Base-by-base conservation (phyloP, 2,888 invertebrate genomes). In the Drosophila atroscutellata region DNA sequence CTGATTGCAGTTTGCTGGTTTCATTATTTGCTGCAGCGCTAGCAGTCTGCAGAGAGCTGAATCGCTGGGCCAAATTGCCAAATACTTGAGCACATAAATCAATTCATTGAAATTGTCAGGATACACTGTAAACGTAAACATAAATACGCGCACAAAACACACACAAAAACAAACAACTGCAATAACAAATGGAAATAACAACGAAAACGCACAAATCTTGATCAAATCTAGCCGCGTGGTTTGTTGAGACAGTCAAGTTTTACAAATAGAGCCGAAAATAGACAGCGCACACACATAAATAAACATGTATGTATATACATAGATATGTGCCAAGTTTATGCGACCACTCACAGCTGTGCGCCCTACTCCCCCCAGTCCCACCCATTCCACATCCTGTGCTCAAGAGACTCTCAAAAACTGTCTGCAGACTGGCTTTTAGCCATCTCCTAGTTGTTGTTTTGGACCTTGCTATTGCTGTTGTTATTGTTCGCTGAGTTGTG, bases 51-150 rank as follows among this genome's bases (percentile, higher is more conserved):
- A 34, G 6, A 13, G 51, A 36, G 58, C 36, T 28, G 54, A 30
- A n/a, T 30, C 36, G 18, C 6, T 6, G 55, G 45, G 20, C 61
- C 45, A 64, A 81, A 77, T 72, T 81, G 68, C 37, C 79, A 65
- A 78, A 74, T 62, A 67, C 56, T 73, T 20, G 55, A 65, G 37
- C 67, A 59, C 89, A 86, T 85, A 85, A 85, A 85, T 85, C 90
- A 90, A 85, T 85, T 85, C 89, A 90, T 90, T 81, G 68, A 55
- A 59, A 67, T 73, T 86, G 85, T 89, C 85, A 90, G 55, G 69
- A 72, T 65, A 74, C 86, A 85, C 71, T 84, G 84, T 80, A 72
- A 73, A 83, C 67, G 85, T 76, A 89, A 85, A 61, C 72, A 80
- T 47, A 67, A 76, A 56, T 69, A 63, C 39, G 45, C 52, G 50